Evolutionary conservation across 2,888 invertebrate species (phyloP).

Genomic region (Acanthoscelides obtectus): DNA sequence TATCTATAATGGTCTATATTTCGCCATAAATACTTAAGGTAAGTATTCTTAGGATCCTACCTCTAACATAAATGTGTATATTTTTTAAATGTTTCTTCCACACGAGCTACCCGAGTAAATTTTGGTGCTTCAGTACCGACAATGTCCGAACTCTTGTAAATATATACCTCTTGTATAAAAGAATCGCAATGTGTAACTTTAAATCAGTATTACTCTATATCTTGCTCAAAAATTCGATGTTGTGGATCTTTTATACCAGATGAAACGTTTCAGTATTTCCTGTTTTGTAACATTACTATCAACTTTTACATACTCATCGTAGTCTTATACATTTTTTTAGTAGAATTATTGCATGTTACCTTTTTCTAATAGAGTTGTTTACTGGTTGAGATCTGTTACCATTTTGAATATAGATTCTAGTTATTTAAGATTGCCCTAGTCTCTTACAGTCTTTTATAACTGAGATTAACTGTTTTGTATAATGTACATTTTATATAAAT

Average conservation of each 20-base stretch:
- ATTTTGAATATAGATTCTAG: slow-evolving; percentile 10
- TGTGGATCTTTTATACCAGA: background rate
- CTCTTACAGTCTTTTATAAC: slow-evolving; percentile 40
- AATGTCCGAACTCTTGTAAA: slow-evolving; percentile 8
- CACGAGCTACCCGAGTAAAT: background rate
- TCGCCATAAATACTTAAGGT: slow-evolving; percentile 40
- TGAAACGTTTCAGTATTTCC: background rate
- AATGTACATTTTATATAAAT: slow-evolving; percentile 33
- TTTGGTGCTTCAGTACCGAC: slow-evolving; percentile 19
- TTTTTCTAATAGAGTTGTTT: background rate
- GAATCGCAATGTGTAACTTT: background rate
- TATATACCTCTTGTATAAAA: background rate
- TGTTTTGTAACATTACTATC: background rate
- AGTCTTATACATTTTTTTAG: background rate
- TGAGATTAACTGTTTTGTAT: slow-evolving; percentile 36
- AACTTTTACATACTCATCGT: background rate
- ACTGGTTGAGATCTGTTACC: background rate
- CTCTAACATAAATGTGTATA: slow-evolving; percentile 12
- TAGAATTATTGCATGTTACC: background rate
- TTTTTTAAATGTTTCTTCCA: background rate
- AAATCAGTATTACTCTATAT: slow-evolving; percentile 5
- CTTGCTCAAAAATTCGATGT: slow-evolving; percentile 4
- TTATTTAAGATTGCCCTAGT: slow-evolving; percentile 45
- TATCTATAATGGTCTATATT: slow-evolving; percentile 32
- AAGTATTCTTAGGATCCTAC: slow-evolving; percentile 26